A percentile compares a stretch with the other conserved stretches of the same genome.
Evolutionary conservation across 2,797 vertebrate genomes (phyloP).

Genomic region (Crocodylus rhombifer): DNA sequence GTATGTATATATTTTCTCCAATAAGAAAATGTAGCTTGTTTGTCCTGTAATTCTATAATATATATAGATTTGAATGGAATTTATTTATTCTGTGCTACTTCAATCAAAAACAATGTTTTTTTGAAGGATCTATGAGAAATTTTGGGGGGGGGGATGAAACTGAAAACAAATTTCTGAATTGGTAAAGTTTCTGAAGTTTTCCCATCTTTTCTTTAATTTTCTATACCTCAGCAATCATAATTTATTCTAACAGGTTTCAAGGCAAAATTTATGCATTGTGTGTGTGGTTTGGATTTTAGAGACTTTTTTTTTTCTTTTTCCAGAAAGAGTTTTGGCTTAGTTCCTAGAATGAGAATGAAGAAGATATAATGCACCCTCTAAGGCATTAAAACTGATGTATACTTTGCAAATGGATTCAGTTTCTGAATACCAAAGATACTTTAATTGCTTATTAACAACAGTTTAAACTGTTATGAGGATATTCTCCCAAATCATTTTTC

Average conservation of each 20-base stretch:
- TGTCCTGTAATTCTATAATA: not conserved
- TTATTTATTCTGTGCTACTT: not conserved
- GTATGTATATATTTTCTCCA: too few species aligned
- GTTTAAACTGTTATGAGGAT: constrained; percentile 36
- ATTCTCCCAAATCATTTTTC: constrained; percentile 36
- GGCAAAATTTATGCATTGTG: not conserved
- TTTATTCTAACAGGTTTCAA: not conserved
- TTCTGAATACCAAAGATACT: constrained; percentile 20
- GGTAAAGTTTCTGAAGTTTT: not conserved
- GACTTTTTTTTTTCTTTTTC: not conserved
- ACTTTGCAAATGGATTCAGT: constrained; percentile 5
- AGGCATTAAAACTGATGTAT: not conserved
- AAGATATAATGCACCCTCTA: not conserved
- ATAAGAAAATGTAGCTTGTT: not conserved
- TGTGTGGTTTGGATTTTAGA: fast-evolving
- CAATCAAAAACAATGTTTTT: not conserved
- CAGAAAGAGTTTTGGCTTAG: not conserved
- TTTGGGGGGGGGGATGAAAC: not conserved
- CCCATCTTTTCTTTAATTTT: not conserved
- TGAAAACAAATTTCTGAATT: not conserved
- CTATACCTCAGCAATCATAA: not conserved
- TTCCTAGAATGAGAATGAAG: constrained; percentile 29
- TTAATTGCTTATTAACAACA: constrained; percentile 43
- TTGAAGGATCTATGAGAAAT: not conserved
- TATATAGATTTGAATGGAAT: not conserved